A percentile compares a stretch with the other conserved stretches of the same genome.
These are phyloP conservation scores for Sinhomidia bicolor DNA, from an alignment of 2,888 invertebrate species.

Conservation along the genomic window DNA sequence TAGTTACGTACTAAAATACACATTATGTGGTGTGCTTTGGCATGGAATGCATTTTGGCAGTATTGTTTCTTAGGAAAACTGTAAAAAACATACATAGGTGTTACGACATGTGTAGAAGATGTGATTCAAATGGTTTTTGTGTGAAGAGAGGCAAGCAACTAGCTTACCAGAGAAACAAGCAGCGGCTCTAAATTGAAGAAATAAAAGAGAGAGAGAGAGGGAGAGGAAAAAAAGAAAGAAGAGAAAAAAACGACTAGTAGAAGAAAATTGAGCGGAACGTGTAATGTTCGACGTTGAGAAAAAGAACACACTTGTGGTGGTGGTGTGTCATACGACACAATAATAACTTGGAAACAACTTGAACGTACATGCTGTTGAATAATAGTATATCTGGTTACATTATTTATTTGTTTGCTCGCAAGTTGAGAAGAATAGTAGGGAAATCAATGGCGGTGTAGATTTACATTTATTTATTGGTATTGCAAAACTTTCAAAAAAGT, in stretches of 20 bases:
- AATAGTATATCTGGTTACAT: neutral
- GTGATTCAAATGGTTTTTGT: neutral
- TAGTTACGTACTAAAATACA: constrained; percentile 54
- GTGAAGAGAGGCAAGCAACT: neutral
- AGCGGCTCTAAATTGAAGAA: neutral
- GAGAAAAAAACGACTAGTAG: constrained; percentile 28
- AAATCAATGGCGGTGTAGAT: neutral
- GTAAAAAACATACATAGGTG: neutral
- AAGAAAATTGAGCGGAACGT: constrained; percentile 73
- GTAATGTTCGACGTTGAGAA: constrained; percentile 65
- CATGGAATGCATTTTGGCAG: constrained; percentile 67
- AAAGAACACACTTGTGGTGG: neutral
- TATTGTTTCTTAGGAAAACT: constrained; percentile 46
- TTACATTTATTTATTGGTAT: neutral
- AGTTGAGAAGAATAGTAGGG: neutral
- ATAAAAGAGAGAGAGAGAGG: neutral
- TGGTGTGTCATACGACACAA: neutral
- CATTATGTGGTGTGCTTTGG: constrained; percentile 30
- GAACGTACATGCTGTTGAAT: too few species aligned
- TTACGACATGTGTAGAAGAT: neutral
- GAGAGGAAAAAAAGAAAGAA: neutral
- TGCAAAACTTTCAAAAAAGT: neutral
- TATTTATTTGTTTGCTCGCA: neutral
- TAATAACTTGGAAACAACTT: neutral
- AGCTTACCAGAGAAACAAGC: neutral